A percentile compares a stretch with the other conserved stretches of the same genome.
Conservation (phyloP, 2,797 vertebrate genomes). For the Artibeus lituratus region DNA sequence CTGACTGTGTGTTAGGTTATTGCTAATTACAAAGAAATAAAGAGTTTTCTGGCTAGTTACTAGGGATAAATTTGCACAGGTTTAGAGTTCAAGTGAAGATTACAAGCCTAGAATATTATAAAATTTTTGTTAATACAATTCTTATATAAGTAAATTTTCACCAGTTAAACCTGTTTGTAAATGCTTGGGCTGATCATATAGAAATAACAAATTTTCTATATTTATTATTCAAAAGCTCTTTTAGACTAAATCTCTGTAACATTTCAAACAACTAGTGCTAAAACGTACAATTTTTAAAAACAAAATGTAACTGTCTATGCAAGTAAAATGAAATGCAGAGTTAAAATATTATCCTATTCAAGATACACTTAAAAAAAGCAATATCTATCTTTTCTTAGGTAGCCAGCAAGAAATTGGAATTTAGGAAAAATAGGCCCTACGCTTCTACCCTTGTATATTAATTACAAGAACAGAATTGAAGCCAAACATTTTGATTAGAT, state of each 20-base stretch:
- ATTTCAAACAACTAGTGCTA: not conserved
- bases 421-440: not conserved
- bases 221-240: not conserved
- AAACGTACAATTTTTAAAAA: not conserved
- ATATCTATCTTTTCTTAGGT: not conserved
- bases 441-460: not conserved
- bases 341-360: not conserved
- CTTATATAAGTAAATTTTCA: not conserved
- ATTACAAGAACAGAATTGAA: not conserved
- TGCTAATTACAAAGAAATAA: constrained; percentile 18
- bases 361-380: not conserved
- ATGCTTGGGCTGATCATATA: not conserved
- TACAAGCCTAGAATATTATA: not conserved
- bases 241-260: not conserved
- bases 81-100: not conserved
- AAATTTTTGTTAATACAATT: not conserved
- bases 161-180: not conserved
- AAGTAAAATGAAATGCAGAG: not conserved
- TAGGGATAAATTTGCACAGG: not conserved
- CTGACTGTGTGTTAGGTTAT: not conserved
- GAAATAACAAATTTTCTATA: not conserved
- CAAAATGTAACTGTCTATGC: not conserved
- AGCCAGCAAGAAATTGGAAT: not conserved
- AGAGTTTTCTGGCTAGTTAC: not conserved
- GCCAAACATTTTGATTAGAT: not conserved